Evolutionary conservation across 2,888 invertebrate species (phyloP).

Genomic region (Eulithis prunata): DNA sequence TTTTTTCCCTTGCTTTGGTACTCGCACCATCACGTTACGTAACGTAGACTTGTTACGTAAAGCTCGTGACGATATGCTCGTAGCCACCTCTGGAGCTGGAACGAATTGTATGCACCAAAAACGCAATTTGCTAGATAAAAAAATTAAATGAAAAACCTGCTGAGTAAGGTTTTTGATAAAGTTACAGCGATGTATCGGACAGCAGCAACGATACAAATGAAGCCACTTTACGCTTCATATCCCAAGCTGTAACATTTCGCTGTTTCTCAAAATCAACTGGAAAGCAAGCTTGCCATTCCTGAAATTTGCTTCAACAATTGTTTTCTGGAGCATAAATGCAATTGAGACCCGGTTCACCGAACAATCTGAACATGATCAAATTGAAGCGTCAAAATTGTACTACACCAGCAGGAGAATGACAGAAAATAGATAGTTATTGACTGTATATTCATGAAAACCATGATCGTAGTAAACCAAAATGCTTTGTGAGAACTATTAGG

Average conservation of each 20-base stretch:
- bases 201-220: conserved; percentile 17
- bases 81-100: too few species aligned
- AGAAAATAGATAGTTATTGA: too few species aligned
- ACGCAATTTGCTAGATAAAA: neutral
- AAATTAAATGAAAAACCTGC: conserved; percentile 11
- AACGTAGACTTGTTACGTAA: too few species aligned
- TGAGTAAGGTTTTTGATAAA: conserved; percentile 7
- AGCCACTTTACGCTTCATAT: conserved; percentile 26
- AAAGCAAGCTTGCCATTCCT: conserved; percentile 8
- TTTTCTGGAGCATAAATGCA: neutral
- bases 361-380: neutral
- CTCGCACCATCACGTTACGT: too few species aligned
- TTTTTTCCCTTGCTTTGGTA: too few species aligned
- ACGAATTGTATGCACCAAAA: too few species aligned
- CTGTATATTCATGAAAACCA: too few species aligned
- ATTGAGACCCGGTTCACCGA: neutral
- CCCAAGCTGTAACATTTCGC: conserved; percentile 9
- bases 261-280: conserved; percentile 8
- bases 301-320: neutral
- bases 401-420: too few species aligned
- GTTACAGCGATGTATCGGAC: conserved; percentile 13
- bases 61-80: too few species aligned
- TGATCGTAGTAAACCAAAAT: too few species aligned
- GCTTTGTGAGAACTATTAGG: too few species aligned
- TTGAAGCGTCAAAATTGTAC: too few species aligned